Evolutionary conservation across 2,113 vertebrate genomes (phyloP).

Genomic region (Chinchilla lanigera): DNA sequence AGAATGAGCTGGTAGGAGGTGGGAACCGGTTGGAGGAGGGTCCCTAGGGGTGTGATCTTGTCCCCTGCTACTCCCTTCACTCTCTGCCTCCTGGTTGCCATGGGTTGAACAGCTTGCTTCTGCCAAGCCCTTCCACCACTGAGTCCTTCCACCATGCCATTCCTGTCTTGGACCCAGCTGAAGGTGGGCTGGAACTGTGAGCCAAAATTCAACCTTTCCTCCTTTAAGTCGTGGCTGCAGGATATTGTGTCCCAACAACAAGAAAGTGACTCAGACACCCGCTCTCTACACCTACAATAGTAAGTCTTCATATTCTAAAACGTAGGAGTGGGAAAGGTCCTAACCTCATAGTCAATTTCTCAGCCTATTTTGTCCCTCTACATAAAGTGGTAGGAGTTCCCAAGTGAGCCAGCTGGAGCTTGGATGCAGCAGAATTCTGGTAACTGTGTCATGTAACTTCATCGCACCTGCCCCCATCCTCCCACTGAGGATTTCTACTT

Average conservation of each 20-base stretch:
- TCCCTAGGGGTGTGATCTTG: not conserved
- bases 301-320: slow-evolving; percentile 13
- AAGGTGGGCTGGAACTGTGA: not conserved
- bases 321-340: not conserved
- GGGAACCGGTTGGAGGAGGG: not conserved
- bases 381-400: not conserved
- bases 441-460: not conserved
- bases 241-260: not conserved
- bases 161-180: not conserved
- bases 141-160: not conserved
- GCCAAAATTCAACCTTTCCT: not conserved
- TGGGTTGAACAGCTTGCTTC: not conserved
- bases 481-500: not conserved
- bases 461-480: not conserved
- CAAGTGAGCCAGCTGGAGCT: not conserved
- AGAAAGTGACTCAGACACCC: not conserved
- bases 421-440: not conserved
- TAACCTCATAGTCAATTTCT: not conserved
- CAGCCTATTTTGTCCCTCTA: not conserved
- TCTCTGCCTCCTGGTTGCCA: not conserved
- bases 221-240: not conserved
- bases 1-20: not conserved
- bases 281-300: not conserved
- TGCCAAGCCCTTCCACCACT: not conserved
- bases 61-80: not conserved